Evolutionary conservation across 2,113 vertebrate genomes (phyloP).

Genomic region (Camarhynchus parvulus): DNA sequence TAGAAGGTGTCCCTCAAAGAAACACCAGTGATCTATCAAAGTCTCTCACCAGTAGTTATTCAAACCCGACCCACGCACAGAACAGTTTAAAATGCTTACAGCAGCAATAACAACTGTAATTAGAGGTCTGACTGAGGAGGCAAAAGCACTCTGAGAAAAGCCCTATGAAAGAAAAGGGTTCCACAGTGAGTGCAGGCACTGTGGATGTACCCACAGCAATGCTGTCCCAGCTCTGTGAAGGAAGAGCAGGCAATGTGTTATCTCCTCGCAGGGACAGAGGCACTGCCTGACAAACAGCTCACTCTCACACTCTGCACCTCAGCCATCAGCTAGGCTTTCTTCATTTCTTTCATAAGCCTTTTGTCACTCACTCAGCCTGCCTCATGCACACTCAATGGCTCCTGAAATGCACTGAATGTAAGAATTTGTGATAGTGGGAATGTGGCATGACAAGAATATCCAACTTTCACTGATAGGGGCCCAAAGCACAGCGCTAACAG

Average conservation of each 20-base stretch:
- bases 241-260: background rate
- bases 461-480: fast-evolving
- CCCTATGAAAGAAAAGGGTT: background rate
- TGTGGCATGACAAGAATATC: background rate
- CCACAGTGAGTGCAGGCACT: background rate
- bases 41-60: background rate
- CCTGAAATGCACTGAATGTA: background rate
- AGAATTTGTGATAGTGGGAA: background rate
- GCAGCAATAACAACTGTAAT: background rate
- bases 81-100: background rate
- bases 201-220: background rate
- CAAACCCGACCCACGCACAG: background rate
- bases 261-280: background rate
- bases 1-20: background rate
- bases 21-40: background rate
- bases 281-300: constrained; percentile 10
- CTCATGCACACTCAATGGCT: background rate
- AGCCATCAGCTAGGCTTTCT: background rate
- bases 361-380: background rate
- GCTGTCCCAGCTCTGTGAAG: background rate
- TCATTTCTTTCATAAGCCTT: background rate
- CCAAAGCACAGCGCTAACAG: background rate
- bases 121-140: background rate
- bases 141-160: background rate
- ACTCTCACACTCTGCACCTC: background rate